A percentile compares a stretch with the other conserved stretches of the same genome.
phyloP scores from a whole-genome alignment of 1,140 invertebrate species.

The Sinella curviseta region DNA sequence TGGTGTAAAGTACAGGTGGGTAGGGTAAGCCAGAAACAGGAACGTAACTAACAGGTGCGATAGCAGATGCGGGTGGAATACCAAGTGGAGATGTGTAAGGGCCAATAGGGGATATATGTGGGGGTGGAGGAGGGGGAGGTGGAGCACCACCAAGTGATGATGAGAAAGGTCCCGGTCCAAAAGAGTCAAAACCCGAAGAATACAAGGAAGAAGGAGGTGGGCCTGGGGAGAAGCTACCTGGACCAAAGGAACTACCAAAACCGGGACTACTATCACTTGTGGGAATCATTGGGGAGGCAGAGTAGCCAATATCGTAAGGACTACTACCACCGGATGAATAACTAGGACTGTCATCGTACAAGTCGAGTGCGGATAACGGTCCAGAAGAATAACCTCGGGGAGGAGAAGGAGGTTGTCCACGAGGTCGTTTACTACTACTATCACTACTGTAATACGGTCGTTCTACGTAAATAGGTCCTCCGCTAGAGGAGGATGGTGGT shows the following conservation, averaged over 20 bases:
- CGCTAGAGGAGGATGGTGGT: neutral
- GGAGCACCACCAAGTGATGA: neutral
- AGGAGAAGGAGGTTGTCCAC: neutral
- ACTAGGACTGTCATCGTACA: neutral
- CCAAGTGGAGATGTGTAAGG: neutral
- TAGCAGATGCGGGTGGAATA: neutral
- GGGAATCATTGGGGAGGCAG: neutral
- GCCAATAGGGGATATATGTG: neutral
- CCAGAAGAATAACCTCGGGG: neutral
- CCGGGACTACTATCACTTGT: neutral
- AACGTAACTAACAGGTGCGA: neutral
- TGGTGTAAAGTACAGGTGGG: neutral
- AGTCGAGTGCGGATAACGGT: neutral
- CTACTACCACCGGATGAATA: neutral
- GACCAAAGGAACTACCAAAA: neutral
- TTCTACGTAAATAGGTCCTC: neutral
- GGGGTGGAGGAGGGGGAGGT: neutral
- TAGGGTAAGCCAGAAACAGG: neutral
- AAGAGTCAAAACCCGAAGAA: neutral
- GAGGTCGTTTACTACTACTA: neutral
- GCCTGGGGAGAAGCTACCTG: too few species aligned
- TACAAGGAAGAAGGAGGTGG: neutral
- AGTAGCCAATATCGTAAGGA: neutral
- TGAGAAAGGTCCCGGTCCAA: neutral
- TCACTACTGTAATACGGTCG: neutral